phyloP scores from a whole-genome alignment of 2,113 vertebrate species.

The Ceyx cyanopectus region DNA sequence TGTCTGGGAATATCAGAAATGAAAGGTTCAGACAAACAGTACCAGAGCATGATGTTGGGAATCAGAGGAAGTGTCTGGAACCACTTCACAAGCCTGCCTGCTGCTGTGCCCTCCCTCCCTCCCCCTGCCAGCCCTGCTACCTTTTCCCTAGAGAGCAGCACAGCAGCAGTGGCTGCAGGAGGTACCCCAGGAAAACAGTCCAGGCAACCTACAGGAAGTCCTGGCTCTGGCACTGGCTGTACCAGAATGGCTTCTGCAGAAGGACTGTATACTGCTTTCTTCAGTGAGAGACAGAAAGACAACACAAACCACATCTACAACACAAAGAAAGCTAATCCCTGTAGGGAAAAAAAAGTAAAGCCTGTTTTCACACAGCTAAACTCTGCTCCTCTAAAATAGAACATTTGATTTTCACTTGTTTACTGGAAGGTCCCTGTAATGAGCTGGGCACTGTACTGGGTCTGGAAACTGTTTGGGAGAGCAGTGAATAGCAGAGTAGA shows the following conservation, averaged over 20 bases:
- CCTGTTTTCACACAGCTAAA: not conserved
- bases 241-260: not conserved
- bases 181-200: not conserved
- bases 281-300: not conserved
- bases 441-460: not conserved
- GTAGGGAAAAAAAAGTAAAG: fast-evolving
- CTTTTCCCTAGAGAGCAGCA: not conserved
- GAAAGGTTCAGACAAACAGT: not conserved
- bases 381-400: not conserved
- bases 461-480: not conserved
- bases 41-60: not conserved
- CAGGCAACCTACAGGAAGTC: not conserved
- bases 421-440: not conserved
- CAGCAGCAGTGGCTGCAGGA: not conserved
- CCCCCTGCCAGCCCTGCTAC: not conserved
- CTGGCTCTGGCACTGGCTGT: not conserved
- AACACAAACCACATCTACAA: not conserved
- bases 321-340: not conserved
- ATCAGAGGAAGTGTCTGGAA: not conserved
- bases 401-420: not conserved
- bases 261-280: not conserved
- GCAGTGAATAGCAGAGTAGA: not conserved
- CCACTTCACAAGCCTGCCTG: not conserved
- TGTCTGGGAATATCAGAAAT: not conserved
- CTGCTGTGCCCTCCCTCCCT: not conserved